A percentile compares a stretch with the other conserved stretches of the same genome.
These are phyloP conservation scores for Cydia splendana DNA, from an alignment of 1,140 invertebrate genomes.

Conservation along the genomic window DNA sequence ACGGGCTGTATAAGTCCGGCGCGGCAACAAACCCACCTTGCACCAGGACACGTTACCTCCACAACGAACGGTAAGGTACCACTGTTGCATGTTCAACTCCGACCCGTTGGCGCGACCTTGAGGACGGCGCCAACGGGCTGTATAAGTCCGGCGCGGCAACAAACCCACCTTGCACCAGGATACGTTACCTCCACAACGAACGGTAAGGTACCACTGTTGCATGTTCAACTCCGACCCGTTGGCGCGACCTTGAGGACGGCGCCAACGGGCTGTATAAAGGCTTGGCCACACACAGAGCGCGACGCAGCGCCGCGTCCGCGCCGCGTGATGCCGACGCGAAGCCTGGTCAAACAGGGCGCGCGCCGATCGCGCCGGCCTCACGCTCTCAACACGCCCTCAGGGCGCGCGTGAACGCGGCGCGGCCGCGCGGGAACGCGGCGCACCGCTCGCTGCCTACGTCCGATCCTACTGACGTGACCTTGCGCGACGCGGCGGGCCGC, in stretches of 20 bases:
- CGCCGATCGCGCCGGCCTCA: too few species aligned
- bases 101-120: conserved; percentile 72
- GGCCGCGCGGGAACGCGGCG: too few species aligned
- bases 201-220: conserved; percentile 32
- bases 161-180: conserved; percentile 91
- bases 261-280: conserved; percentile 81
- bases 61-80: conserved; percentile 55
- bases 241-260: conserved; percentile 70
- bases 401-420: too few species aligned
- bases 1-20: conserved; percentile 87
- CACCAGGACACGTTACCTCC: conserved; percentile 82
- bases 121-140: conserved; percentile 78
- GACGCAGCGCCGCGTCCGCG: too few species aligned
- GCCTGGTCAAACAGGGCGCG: too few species aligned
- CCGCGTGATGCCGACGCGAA: too few species aligned
- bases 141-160: conserved; percentile 92
- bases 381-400: too few species aligned
- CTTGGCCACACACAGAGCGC: too few species aligned
- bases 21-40: conserved; percentile 93
- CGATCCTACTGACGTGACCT: too few species aligned
- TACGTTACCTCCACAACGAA: conserved; percentile 70
- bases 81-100: conserved; percentile 39
- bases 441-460: too few species aligned
- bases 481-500: too few species aligned
- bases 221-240: conserved; percentile 59